Evolutionary conservation across 2,797 vertebrate genomes (phyloP).

Genomic region (Semaprochilodus insignis): DNA sequence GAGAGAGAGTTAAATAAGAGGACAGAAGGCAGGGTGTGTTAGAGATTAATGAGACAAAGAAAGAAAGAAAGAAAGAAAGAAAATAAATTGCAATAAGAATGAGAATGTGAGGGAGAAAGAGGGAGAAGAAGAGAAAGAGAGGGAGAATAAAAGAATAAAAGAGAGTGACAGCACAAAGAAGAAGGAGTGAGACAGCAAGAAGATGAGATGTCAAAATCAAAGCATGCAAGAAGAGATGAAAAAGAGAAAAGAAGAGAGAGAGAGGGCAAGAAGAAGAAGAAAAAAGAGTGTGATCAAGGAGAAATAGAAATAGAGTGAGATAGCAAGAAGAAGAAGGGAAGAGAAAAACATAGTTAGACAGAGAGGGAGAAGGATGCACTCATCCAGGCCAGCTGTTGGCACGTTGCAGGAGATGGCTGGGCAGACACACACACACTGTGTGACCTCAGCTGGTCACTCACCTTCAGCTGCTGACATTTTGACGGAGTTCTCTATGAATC

Average conservation of each 20-base stretch:
- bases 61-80: too few relatives aligned
- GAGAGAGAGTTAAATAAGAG: background rate
- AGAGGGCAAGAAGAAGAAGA: constrained; percentile 17
- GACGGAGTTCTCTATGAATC: constrained; percentile 19
- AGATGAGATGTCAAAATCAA: too few relatives aligned
- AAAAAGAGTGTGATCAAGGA: background rate
- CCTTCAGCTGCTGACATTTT: constrained; percentile 33
- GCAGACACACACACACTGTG: background rate
- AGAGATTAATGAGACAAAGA: background rate
- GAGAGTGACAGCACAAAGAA: too few relatives aligned
- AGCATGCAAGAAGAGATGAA: too few relatives aligned
- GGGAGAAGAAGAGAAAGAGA: too few relatives aligned
- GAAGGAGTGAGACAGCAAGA: too few relatives aligned
- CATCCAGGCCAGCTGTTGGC: constrained; percentile 56
- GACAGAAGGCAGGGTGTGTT: background rate
- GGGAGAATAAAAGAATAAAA: too few relatives aligned
- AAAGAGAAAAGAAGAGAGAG: background rate
- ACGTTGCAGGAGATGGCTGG: constrained; percentile 31
- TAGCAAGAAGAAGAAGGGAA: background rate
- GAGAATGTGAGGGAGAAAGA: too few relatives aligned
- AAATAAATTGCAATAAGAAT: too few relatives aligned
- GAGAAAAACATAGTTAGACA: background rate
- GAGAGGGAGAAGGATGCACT: constrained; percentile 19
- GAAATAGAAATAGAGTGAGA: constrained; percentile 17
- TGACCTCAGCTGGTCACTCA: constrained; percentile 47